phyloP scores from a whole-genome alignment of 2,797 vertebrate species.

The Pogoniulus pusillus region DNA sequence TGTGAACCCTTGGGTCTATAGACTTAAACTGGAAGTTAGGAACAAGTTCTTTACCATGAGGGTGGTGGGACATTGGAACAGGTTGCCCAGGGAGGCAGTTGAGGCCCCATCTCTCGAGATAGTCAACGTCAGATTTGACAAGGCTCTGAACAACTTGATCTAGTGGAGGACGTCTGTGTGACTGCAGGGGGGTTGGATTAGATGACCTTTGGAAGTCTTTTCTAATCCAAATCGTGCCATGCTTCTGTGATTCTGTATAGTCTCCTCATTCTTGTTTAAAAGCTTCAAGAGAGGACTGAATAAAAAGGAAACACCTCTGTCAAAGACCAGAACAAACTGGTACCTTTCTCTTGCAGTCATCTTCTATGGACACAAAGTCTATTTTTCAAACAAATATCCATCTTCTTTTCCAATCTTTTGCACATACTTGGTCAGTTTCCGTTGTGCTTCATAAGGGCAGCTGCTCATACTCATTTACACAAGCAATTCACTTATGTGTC shows the following conservation, averaged over 20 bases:
- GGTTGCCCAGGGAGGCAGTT: no score
- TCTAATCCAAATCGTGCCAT: no score
- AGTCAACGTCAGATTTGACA: no score
- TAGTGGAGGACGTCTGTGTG: no score
- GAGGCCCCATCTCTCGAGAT: no score
- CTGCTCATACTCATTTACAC: conserved; percentile 16
- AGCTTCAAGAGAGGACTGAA: background rate
- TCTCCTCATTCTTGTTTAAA: background rate
- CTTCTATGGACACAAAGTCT: background rate
- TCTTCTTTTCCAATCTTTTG: conserved; percentile 3
- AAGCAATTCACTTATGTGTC: conserved; percentile 13
- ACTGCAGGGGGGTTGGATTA: no score
- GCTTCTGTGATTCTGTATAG: background rate
- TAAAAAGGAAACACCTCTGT: background rate
- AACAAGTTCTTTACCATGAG: no score
- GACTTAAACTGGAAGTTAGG: no score
- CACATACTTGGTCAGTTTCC: background rate
- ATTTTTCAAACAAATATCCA: background rate
- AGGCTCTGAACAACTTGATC: no score
- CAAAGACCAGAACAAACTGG: background rate
- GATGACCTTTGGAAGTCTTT: no score
- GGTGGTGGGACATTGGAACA: no score
- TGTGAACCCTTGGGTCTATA: background rate
- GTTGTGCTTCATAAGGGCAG: conserved; percentile 13
- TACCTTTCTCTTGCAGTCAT: background rate